Evolutionary conservation across 2,113 vertebrate species (phyloP).

Genomic region (Odocoileus hemionus): DNA sequence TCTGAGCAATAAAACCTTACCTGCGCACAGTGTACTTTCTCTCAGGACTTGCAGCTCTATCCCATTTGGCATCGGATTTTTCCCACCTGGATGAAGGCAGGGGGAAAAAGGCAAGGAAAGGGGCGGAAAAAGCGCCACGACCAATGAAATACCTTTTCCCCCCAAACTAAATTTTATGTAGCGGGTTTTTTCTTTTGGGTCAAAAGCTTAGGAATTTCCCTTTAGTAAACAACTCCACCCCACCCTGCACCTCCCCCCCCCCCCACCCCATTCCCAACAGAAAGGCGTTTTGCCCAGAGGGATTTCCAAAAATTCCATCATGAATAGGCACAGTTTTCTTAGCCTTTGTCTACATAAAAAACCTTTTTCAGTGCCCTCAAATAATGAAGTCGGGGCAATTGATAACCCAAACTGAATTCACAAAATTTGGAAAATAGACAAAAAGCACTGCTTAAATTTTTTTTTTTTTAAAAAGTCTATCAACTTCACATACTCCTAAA

Average conservation of each 20-base stretch:
- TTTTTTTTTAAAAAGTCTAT: not conserved
- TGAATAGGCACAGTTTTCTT: not conserved
- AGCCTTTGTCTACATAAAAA: not conserved
- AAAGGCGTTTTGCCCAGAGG: not conserved
- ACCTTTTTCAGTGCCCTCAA: not conserved
- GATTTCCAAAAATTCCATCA: not conserved
- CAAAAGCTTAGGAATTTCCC: not conserved
- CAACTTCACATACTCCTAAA: not conserved
- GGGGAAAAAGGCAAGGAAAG: not conserved
- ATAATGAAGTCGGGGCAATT: not conserved
- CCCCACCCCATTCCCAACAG: not conserved
- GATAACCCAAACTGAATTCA: not conserved
- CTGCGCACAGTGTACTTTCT: not conserved
- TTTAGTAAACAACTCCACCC: not conserved
- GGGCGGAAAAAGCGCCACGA: not conserved
- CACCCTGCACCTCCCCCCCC: too few species aligned
- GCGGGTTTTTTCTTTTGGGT: not conserved
- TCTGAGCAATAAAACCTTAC: slow-evolving; percentile 26
- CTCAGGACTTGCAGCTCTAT: not conserved
- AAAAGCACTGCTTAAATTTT: not conserved
- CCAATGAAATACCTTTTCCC: not conserved
- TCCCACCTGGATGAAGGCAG: not conserved
- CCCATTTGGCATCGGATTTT: not conserved
- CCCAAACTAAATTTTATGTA: not conserved
- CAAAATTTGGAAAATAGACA: not conserved